phyloP scores from a whole-genome alignment of 35 echinoderm and acorn worm genomes.

The Stichopus chloronotus region DNA sequence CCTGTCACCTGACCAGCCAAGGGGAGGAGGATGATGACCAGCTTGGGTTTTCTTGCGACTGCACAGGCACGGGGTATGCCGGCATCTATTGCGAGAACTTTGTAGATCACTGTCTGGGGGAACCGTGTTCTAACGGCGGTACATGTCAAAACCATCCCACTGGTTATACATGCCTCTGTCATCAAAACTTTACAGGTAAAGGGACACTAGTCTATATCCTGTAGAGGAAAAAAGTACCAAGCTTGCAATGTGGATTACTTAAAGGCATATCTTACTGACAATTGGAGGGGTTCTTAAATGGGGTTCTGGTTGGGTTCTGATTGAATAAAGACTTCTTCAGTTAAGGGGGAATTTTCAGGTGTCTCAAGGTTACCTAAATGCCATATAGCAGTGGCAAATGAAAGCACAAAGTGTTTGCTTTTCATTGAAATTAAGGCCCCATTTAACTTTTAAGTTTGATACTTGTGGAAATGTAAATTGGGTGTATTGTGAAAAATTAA shows the following conservation, averaged over 20 bases:
- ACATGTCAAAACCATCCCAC: neutral
- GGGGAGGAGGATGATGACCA: neutral
- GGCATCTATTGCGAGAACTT: conserved; percentile 33
- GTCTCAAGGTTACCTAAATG: too few relatives aligned
- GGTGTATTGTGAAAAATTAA: too few relatives aligned
- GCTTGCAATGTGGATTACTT: neutral
- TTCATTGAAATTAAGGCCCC: too few relatives aligned
- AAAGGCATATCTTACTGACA: neutral
- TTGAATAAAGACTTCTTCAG: neutral
- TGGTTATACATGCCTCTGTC: conserved; percentile 34
- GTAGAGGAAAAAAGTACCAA: neutral
- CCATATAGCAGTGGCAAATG: too few relatives aligned
- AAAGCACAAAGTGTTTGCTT: too few relatives aligned
- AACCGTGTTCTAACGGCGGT: conserved; percentile 41
- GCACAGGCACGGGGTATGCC: conserved; percentile 1
- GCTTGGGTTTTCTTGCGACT: conserved; percentile 20
- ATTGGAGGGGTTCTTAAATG: neutral
- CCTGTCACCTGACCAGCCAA: neutral
- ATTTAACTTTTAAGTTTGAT: too few relatives aligned
- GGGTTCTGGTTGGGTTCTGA: neutral
- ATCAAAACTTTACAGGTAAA: conserved; percentile 44
- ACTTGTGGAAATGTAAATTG: too few relatives aligned
- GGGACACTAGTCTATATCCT: neutral
- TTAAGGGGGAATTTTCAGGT: too few relatives aligned
- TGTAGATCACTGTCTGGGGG: conserved; percentile 12